Evolutionary conservation across 2,888 invertebrate genomes (phyloP).

Genomic region (Standfussiana lucernea): DNA sequence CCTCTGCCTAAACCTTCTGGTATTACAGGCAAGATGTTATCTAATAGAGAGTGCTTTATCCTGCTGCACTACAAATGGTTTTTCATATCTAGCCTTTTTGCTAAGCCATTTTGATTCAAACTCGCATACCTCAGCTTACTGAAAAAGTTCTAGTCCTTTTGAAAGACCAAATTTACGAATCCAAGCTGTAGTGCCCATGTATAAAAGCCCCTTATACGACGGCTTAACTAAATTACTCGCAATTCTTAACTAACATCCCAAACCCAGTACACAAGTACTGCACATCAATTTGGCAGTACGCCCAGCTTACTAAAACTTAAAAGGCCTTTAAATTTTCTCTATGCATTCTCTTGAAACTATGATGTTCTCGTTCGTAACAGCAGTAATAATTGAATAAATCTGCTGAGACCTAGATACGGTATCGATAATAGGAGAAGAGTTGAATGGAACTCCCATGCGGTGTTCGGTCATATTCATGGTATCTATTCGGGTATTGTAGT

Average conservation of each 20-base stretch:
- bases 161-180: not conserved
- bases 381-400: constrained; percentile 57
- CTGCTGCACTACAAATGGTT: not conserved
- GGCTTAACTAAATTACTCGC: constrained; percentile 8
- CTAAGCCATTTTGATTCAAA: not conserved
- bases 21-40: not conserved
- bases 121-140: not conserved
- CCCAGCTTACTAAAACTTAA: constrained; percentile 51
- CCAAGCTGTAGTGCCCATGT: not conserved
- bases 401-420: constrained; percentile 44
- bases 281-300: constrained; percentile 55
- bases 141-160: no score
- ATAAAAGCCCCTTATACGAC: not conserved
- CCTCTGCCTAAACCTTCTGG: not conserved
- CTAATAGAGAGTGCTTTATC: not conserved
- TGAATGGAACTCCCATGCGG: constrained; percentile 60
- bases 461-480: constrained; percentile 39
- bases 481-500: constrained; percentile 18
- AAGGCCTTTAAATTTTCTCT: constrained; percentile 44
- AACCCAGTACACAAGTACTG: constrained; percentile 15
- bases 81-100: not conserved
- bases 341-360: constrained; percentile 47
- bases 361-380: constrained; percentile 27
- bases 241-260: constrained; percentile 25
- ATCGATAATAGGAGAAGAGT: constrained; percentile 48